Conservation (phyloP, 2,113 vertebrate genomes). For the Oreochromis spilurus region DNA sequence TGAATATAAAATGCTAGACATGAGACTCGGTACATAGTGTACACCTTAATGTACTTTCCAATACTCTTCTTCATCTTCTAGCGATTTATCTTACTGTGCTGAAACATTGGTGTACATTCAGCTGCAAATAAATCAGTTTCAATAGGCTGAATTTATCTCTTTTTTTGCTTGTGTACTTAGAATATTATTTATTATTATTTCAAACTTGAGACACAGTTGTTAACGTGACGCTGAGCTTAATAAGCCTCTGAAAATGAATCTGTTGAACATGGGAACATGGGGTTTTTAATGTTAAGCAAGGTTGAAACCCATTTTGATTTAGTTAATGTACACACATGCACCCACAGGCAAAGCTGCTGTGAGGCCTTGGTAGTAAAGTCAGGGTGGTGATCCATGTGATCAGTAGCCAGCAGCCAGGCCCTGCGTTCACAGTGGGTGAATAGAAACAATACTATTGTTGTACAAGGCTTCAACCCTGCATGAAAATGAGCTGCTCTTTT, state of each 20-base stretch:
- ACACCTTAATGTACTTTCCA: not conserved
- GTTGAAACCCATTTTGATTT: not conserved
- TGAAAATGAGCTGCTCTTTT: not conserved
- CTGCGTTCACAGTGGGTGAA: not conserved
- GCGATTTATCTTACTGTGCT: not conserved
- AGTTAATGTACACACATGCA: not conserved
- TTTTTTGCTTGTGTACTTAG: not conserved
- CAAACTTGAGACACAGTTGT: not conserved
- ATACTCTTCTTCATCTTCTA: not conserved
- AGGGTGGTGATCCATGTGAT: slow-evolving; percentile 12
- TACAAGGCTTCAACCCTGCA: not conserved
- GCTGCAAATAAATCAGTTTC: not conserved
- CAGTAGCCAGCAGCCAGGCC: slow-evolving; percentile 6
- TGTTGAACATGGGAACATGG: not conserved
- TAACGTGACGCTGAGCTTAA: not conserved
- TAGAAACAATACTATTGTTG: not conserved
- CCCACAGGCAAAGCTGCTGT: not conserved
- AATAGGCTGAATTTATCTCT: not conserved
- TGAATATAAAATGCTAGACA: not conserved
- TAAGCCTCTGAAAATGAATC: not conserved
- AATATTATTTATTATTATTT: not conserved
- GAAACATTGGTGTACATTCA: not conserved
- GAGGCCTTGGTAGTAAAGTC: not conserved
- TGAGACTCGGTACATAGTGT: not conserved
- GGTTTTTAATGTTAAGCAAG: not conserved